Base-by-base conservation (phyloP, 2,113 vertebrate species). In the Hippocampus barbouri region DNA sequence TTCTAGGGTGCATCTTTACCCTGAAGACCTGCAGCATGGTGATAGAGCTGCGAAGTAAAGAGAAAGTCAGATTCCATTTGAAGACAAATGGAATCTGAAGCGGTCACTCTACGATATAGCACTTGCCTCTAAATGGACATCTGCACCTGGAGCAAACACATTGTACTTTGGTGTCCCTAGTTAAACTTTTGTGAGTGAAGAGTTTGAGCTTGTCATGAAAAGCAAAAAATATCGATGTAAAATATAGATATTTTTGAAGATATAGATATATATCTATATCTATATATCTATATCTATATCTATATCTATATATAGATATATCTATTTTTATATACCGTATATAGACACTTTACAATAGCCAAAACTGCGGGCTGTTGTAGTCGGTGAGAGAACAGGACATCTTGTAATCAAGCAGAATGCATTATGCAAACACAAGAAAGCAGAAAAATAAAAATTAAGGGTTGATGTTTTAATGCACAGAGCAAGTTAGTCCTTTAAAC, bases 391-490 rank as follows among this genome's bases (percentile, higher is more conserved):
- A 51, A 51, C 49, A 51, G 49, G 49, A 51, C 49, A 51, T 51
- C 49, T 51, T 51, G 18, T 51, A 21, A 51, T 51, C 56, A 25
- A 59, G 53, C 21, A 11, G 54, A 11, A 56, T 9, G 25, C 25
- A 30, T 59, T 59, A 59, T 59, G 57, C 23, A 59, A 59, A 59
- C 41, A 43, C 41, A 57, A 57, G 21, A 54, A 54, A 54, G 53
- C 2, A 56, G 8, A 56, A 25, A 56, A 10, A 23, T 8, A n/a
- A 27, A 59, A 59, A 59, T 27, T 5, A 59, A 2, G 27, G 25
- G 59, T 25, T 60, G 14, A n/a, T 27, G 59, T 16, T 18, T 16
- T 27, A 60, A 34, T 60, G 59, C 16, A 62, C 3, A 61, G 34
- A 18, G 7, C 18, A 8, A 38, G 8, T 40, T 62, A 40, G 40